These are phyloP conservation scores for Notiomystis cincta DNA, from an alignment of 2,113 vertebrate genomes.

Conservation along the genomic window DNA sequence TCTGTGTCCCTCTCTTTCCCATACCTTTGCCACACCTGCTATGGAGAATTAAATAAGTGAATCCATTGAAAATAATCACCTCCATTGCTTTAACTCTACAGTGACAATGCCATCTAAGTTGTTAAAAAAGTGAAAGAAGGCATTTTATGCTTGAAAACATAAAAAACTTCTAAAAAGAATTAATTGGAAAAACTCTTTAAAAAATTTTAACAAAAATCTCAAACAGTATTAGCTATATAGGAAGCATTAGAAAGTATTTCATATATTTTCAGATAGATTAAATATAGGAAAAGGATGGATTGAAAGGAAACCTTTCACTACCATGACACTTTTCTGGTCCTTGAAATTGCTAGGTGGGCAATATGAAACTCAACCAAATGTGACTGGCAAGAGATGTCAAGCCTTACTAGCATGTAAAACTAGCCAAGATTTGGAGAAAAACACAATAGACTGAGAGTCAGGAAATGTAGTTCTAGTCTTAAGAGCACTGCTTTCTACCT, in stretches of 20 bases:
- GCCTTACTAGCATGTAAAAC: background rate
- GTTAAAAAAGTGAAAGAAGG: background rate
- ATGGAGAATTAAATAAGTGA: background rate
- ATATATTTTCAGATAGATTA: background rate
- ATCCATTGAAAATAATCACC: background rate
- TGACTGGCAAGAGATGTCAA: background rate
- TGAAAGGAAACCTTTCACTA: background rate
- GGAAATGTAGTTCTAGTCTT: background rate
- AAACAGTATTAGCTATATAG: background rate
- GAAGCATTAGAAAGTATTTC: background rate
- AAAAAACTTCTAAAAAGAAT: background rate
- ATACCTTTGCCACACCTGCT: background rate
- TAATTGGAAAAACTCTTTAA: fast-evolving
- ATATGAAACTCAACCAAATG: background rate
- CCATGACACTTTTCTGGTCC: background rate
- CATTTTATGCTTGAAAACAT: background rate
- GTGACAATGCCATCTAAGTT: background rate
- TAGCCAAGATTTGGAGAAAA: background rate
- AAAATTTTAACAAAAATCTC: background rate
- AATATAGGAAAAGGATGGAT: background rate
- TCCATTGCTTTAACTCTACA: background rate
- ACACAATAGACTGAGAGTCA: background rate
- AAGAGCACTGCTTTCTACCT: background rate
- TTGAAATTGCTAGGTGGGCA: background rate
- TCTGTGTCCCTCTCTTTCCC: background rate